Evolutionary conservation across 2,888 invertebrate genomes (phyloP), one percentile per base, ranked within the genome.

Genomic region (Hipparchia sbordonii): DNA sequence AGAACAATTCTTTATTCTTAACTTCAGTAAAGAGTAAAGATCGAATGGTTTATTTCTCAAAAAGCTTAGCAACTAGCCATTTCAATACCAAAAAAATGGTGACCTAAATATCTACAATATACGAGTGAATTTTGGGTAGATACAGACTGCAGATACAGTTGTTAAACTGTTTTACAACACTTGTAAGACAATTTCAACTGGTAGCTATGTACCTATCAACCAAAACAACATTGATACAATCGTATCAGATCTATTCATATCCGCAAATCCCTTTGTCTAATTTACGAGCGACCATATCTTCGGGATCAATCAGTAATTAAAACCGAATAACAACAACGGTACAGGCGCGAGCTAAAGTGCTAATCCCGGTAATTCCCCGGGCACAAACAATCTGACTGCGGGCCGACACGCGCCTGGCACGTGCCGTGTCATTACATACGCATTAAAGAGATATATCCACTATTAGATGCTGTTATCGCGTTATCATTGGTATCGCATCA

Each of bases 301-400:
- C 88, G 79, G 87, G 87, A 89, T 89, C 89, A 86, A 92, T 91
- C 91, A 84, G 90, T 88, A 91, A 91, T 90, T 89, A 91, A 90
- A 91, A 86, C 79, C 82, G 81, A 81, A 81, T 79, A 79, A 78
- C 80, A 81, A 80, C 79, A 77, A 74, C 77, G 74, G 84, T 85
- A 84, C 86, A 83, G 84, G 81, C 86, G 84, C 78, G 79, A 79
- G 77, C 83, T 84, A 88, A 89, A 92, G 92, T 92, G 92, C 88
- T 92, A 91, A 92, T 90, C 90, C 90, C 83, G 85, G 87, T 89
- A 84, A 87, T 83, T 83, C 84, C 82, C 81, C 75, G 81, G 76
- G 80, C 83, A 83, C 88, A 89, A 89, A 90, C 88, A 89, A 80
- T 77, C 75, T 75, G 79, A 81, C 79, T 81, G 80, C 82, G 80